Percentiles rank a stretch among this genome's conserved stretches.
phyloP scores from a whole-genome alignment of 2,113 vertebrate species.

The Caretta caretta region DNA sequence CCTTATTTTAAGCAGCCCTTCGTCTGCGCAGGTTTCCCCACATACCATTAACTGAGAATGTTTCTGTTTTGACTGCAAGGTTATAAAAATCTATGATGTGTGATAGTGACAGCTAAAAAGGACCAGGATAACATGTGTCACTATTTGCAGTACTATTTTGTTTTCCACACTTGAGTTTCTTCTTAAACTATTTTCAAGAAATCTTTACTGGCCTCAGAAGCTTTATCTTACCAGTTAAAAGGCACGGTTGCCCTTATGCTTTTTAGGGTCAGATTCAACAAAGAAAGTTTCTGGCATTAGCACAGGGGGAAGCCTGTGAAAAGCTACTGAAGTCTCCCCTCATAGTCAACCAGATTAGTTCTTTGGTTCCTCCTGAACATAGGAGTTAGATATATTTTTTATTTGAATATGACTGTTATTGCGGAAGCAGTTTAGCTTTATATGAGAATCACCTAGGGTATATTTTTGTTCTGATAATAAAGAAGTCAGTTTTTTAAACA shows the following conservation, averaged over 20 bases:
- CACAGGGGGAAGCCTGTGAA: neutral
- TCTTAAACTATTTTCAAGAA: neutral
- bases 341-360: accelerated
- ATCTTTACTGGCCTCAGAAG: neutral
- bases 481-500: neutral
- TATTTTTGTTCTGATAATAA: neutral
- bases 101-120: neutral
- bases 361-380: accelerated
- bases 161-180: accelerated
- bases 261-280: neutral
- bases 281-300: no score
- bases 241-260: accelerated
- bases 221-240: neutral
- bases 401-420: neutral
- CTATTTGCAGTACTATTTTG: neutral
- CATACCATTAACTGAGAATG: neutral
- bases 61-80: neutral
- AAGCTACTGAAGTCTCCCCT: neutral
- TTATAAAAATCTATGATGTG: neutral
- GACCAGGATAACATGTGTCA: neutral
- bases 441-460: neutral
- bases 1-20: neutral
- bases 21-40: neutral
- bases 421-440: neutral
- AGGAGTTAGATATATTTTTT: neutral